Base-by-base conservation (phyloP, 2,888 invertebrate genomes). In the Phania funesta region DNA sequence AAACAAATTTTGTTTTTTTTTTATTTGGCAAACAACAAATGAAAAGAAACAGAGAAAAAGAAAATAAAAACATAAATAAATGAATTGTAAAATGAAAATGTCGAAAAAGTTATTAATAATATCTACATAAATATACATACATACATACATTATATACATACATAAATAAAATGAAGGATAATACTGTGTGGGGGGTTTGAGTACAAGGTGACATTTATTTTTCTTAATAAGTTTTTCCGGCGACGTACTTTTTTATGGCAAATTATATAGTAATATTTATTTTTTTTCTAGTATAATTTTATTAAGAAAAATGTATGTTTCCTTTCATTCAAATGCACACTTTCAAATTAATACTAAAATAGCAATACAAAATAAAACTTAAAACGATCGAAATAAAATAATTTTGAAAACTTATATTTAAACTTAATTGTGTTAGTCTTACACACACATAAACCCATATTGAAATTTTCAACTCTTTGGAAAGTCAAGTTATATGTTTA, bases 1-100 rank as follows among this genome's bases (percentile, higher is more conserved):
- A 58, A 20, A 41, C 54, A 54, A 38, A 54, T 38, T 44, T 52
- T 44, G 29, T 71, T 60, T 52, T 16, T 2, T 60, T 73, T 52
- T 44, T 8, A 22, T 20, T 35, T 67, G 29, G 26, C 41, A 65
- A 9, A 65, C 26, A 62, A 74, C 38, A 35, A 73, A 82, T 70
- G 74, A 83, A 80, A 80, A 71, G 65, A 82, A 73, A 81, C 22
- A 71, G 32, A 70, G 29, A 80, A 68, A 73, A 52, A 29, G 35
- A 62, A 76, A 54, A 67, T 16, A 70, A 75, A 67, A 77, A 83
- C 20, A 73, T 52, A 74, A 26, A 75, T 65, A 46, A 80, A 78
- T 75, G 29, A 52, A 24, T 73, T 44, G 32, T 50, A 48, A 76
- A 24, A 52, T 67, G 46, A 56, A 48, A 60, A 60, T 73, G 18